phyloP scores from a whole-genome alignment of 2,888 invertebrate genomes.

The Phragmatobia fuliginosa region DNA sequence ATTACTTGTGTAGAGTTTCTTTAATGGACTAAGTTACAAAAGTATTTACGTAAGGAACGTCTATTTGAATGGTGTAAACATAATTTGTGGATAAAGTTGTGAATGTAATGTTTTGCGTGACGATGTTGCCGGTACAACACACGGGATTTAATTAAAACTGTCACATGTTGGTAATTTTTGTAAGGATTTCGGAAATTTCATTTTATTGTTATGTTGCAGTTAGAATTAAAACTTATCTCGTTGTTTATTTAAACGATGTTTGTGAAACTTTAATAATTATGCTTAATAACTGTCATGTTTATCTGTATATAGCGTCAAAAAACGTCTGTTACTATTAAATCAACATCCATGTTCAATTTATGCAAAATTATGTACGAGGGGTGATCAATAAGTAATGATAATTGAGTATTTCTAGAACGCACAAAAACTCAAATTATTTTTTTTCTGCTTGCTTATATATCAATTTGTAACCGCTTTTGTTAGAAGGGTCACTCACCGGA shows the following conservation, averaged over 20 bases:
- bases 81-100: conserved; percentile 82
- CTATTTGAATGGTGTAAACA: conserved; percentile 83
- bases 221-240: not conserved
- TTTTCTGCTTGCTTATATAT: too few relatives aligned
- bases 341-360: not conserved
- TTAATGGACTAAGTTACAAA: conserved; percentile 80
- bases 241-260: not conserved
- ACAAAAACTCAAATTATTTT: too few relatives aligned
- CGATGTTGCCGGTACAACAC: conserved; percentile 69
- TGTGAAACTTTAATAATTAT: not conserved
- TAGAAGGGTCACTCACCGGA: too few relatives aligned
- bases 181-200: conserved; percentile 33
- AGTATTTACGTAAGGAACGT: conserved; percentile 78
- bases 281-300: not conserved
- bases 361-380: too few relatives aligned
- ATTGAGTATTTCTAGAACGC: too few relatives aligned
- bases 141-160: conserved; percentile 76
- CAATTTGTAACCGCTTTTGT: too few relatives aligned
- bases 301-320: not conserved
- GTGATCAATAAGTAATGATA: too few relatives aligned
- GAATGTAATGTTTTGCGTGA: conserved; percentile 75
- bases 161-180: conserved; percentile 59
- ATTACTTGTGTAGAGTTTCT: conserved; percentile 77
- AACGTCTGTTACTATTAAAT: not conserved
- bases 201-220: not conserved